Evolutionary conservation across 2,797 vertebrate species (phyloP).

Genomic region (Heliangelus exortis): DNA sequence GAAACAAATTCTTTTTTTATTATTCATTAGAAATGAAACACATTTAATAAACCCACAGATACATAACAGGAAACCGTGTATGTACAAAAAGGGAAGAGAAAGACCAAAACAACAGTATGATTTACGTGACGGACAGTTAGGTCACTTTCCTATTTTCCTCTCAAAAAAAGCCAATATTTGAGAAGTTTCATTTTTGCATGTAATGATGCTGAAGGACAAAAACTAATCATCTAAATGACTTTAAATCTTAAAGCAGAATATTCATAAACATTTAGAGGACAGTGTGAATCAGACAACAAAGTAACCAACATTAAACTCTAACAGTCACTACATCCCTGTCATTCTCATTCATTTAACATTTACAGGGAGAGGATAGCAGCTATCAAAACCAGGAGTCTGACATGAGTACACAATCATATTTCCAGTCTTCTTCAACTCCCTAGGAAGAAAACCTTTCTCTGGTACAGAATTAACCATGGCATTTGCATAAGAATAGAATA

Average conservation of each 20-base stretch:
- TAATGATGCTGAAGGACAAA: not conserved
- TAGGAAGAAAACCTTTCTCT: not conserved
- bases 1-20: not conserved
- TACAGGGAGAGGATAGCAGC: not conserved
- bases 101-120: conserved; percentile 17
- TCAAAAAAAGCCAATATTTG: not conserved
- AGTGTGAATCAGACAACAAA: not conserved
- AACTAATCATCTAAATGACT: not conserved
- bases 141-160: not conserved
- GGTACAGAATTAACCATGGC: not conserved
- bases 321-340: not conserved
- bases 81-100: not conserved
- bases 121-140: not conserved
- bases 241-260: not conserved
- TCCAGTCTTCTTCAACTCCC: not conserved
- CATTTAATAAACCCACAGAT: conserved; percentile 5
- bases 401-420: not conserved
- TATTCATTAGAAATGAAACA: not conserved
- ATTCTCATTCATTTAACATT: not conserved
- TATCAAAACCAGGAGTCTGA: not conserved
- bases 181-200: not conserved
- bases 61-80: not conserved
- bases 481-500: not conserved
- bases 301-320: not conserved
- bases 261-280: not conserved